Conservation (phyloP, 2,888 invertebrate species). For the Stenoptilia bipunctidactyla region DNA sequence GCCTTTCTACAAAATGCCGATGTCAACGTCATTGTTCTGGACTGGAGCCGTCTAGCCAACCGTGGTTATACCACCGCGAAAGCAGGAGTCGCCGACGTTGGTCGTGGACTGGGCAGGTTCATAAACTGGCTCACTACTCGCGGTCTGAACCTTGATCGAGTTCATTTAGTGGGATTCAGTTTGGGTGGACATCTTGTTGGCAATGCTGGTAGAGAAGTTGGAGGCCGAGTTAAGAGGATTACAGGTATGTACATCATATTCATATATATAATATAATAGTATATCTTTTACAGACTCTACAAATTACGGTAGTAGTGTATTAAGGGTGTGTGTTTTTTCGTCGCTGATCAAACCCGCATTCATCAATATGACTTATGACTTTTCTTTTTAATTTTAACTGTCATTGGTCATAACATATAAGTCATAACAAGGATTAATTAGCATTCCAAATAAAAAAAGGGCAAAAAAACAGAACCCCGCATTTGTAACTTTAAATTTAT, state of each 20-base stretch:
- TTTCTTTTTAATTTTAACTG: too few species aligned
- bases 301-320: too few species aligned
- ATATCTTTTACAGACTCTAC: too few species aligned
- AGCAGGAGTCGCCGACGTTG: slow-evolving; percentile 18
- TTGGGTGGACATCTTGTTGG: slow-evolving; percentile 43
- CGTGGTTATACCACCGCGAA: slow-evolving; percentile 11
- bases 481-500: neutral
- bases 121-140: slow-evolving; percentile 27
- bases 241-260: too few species aligned
- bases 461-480: neutral
- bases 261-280: too few species aligned
- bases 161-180: slow-evolving; percentile 40
- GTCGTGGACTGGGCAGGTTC: slow-evolving; percentile 17
- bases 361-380: too few species aligned
- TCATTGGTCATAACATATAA: too few species aligned
- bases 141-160: slow-evolving; percentile 28
- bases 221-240: slow-evolving; percentile 20
- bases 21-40: slow-evolving; percentile 32
- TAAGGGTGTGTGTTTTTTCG: too few species aligned
- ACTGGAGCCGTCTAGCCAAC: slow-evolving; percentile 27
- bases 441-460: too few species aligned
- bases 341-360: too few species aligned
- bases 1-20: slow-evolving; percentile 26
- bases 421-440: too few species aligned
- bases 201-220: slow-evolving; percentile 26